phyloP scores from a whole-genome alignment of 2,888 invertebrate genomes.

The Timema cristinae region DNA sequence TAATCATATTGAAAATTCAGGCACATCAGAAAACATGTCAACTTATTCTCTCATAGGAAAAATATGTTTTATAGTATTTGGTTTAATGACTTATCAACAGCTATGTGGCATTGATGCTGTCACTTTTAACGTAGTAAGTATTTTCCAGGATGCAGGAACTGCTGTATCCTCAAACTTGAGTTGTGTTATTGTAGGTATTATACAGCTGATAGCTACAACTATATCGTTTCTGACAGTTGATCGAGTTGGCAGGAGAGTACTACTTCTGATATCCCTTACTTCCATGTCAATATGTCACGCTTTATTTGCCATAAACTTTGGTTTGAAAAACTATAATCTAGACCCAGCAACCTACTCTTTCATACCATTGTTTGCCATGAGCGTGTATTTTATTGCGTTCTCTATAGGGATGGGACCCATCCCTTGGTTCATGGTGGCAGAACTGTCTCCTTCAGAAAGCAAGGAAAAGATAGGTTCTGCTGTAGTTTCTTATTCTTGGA shows the following conservation, averaged over 20 bases:
- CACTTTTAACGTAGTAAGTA: conserved; percentile 65
- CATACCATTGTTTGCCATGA: conserved; percentile 42
- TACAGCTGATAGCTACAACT: conserved; percentile 67
- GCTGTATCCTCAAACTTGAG: conserved; percentile 27
- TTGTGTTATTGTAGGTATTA: conserved; percentile 64
- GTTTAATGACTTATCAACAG: conserved; percentile 78
- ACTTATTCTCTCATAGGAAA: conserved; percentile 66
- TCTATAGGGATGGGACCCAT: conserved; percentile 44
- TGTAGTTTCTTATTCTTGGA: conserved; percentile 44
- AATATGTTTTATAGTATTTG: conserved; percentile 69
- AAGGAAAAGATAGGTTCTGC: conserved; percentile 44
- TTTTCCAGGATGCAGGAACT: conserved; percentile 50
- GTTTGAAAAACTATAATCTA: conserved; percentile 31
- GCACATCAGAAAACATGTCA: conserved; percentile 52
- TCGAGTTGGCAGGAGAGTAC: conserved; percentile 65
- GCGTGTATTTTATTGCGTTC: conserved; percentile 42
- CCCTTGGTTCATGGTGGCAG: conserved; percentile 47
- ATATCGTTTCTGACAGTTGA: conserved; percentile 74
- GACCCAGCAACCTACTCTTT: conserved; percentile 32
- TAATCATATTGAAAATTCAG: neutral
- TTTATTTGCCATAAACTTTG: conserved; percentile 39
- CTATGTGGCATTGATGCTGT: conserved; percentile 78
- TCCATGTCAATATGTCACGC: conserved; percentile 52
- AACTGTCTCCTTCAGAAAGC: conserved; percentile 45
- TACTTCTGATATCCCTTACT: conserved; percentile 66